A percentile compares a stretch with the other conserved stretches of the same genome.
These are phyloP conservation scores for Heterodera filipjevi DNA, from an alignment of 2,888 invertebrate genomes.

Conservation along the genomic window DNA sequence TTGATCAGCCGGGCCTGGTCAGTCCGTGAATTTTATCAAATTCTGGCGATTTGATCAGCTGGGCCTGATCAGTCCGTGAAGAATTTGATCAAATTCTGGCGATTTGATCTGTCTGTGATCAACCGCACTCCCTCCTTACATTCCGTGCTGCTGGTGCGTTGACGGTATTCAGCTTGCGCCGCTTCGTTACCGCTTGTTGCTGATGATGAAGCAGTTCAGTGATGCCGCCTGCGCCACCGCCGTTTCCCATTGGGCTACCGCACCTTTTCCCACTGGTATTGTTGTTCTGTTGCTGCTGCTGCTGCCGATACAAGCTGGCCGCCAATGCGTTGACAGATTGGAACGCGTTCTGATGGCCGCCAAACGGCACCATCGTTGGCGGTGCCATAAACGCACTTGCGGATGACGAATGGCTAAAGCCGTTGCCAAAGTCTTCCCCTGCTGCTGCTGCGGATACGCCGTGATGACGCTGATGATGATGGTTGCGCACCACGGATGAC, in stretches of 20 bases:
- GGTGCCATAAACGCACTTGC: slow-evolving; percentile 10
- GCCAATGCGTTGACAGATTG: slow-evolving; percentile 52
- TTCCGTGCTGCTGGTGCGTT: background rate
- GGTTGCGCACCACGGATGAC: slow-evolving; percentile 10
- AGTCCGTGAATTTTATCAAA: too few species aligned
- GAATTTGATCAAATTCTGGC: too few species aligned
- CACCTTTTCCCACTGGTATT: background rate
- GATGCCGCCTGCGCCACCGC: background rate
- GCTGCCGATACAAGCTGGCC: slow-evolving; percentile 56
- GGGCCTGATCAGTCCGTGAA: too few species aligned
- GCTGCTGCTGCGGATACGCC: background rate
- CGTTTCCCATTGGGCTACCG: background rate
- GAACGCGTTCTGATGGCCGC: background rate
- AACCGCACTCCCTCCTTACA: background rate
- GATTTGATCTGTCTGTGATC: too few species aligned
- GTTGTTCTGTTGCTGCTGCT: slow-evolving; percentile 40
- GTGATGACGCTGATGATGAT: background rate
- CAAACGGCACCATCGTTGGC: slow-evolving; percentile 10
- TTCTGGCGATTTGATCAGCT: too few species aligned
- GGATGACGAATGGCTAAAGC: background rate
- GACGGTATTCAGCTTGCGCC: background rate
- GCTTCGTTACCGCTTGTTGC: background rate
- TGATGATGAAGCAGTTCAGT: background rate
- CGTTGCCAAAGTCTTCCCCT: background rate
- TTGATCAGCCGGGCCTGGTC: too few species aligned